A percentile compares a stretch with the other conserved stretches of the same genome.
Conservation (phyloP, 92 coral and sea anemone species). For the Zoanthus solanderi region DNA sequence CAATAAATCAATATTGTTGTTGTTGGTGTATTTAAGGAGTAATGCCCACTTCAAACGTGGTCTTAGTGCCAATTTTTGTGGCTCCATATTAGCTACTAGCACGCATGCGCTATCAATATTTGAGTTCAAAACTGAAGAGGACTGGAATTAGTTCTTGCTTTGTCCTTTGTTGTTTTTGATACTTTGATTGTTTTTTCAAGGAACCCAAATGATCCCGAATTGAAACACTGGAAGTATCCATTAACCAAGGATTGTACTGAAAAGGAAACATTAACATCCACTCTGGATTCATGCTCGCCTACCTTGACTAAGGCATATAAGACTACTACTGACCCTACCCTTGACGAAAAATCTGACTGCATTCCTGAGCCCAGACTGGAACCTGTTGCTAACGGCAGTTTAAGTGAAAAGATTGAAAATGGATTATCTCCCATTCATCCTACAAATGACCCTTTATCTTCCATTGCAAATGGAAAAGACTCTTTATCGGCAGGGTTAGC, state of each 20-base stretch:
- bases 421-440: slow-evolving; percentile 27
- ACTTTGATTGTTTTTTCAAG: background rate
- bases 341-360: background rate
- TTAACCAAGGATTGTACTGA: background rate
- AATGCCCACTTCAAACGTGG: too few relatives aligned
- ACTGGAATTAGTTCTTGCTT: background rate
- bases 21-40: too few relatives aligned
- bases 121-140: too few relatives aligned
- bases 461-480: background rate
- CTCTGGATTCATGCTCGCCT: background rate
- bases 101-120: too few relatives aligned
- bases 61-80: too few relatives aligned
- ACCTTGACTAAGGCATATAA: background rate
- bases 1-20: too few relatives aligned
- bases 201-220: slow-evolving; percentile 18
- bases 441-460: background rate
- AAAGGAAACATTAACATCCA: background rate
- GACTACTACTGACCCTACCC: background rate
- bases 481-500: background rate
- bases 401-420: slow-evolving; percentile 6
- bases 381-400: slow-evolving; percentile 1
- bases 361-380: background rate
- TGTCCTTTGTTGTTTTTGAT: background rate
- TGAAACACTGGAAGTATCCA: slow-evolving; percentile 25
- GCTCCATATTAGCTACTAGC: too few relatives aligned